Conservation (phyloP, 2,113 vertebrate genomes). For the Lipophrys pholis region DNA sequence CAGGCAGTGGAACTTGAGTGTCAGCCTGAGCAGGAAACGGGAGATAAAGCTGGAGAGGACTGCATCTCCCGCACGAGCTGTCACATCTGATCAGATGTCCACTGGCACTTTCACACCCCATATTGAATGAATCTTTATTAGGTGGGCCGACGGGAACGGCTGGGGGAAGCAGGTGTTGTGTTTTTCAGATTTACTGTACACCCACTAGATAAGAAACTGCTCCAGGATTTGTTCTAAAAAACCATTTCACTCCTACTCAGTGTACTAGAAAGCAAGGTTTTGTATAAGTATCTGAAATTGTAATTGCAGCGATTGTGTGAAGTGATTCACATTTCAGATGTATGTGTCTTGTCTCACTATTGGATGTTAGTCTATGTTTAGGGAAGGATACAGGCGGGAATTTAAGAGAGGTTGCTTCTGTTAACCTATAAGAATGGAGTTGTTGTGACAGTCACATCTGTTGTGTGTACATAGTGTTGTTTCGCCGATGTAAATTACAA, state of each 20-base stretch:
- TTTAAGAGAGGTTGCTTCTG: constrained; percentile 12
- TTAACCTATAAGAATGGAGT: background rate
- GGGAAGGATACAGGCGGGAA: background rate
- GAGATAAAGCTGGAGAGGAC: constrained; percentile 62
- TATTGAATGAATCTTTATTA: constrained; percentile 75
- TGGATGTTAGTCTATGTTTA: background rate
- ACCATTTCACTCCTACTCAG: background rate
- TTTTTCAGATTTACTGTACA: constrained; percentile 28
- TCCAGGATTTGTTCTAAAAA: constrained; percentile 16
- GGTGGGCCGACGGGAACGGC: constrained; percentile 28
- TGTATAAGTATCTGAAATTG: constrained; percentile 9
- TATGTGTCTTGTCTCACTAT: background rate
- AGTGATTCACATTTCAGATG: background rate
- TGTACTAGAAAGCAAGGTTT: background rate
- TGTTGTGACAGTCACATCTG: constrained; percentile 24
- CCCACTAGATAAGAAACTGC: constrained; percentile 35
- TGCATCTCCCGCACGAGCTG: constrained; percentile 64
- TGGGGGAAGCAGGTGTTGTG: constrained; percentile 8
- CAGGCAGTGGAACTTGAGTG: constrained; percentile 52
- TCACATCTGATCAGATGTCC: constrained; percentile 71
- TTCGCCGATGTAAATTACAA: constrained; percentile 25
- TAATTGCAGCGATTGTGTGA: background rate
- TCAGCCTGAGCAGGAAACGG: constrained; percentile 72
- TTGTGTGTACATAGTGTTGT: background rate
- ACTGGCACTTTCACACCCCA: constrained; percentile 42